Conservation (phyloP, 2,888 invertebrate genomes). For the Phortica magna region DNA sequence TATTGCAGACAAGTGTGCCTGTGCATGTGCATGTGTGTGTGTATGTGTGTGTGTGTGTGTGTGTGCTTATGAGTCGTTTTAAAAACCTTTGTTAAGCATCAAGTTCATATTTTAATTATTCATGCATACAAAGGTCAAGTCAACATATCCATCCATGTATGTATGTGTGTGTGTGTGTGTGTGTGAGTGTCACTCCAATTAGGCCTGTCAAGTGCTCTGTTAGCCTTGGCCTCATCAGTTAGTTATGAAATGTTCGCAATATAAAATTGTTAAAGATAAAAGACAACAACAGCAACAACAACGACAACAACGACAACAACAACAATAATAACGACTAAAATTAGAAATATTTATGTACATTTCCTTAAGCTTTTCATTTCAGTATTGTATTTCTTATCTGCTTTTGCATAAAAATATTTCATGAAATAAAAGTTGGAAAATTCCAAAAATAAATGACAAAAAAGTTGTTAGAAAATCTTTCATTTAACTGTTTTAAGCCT, state of each 20-base stretch:
- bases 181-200: constrained; percentile 9
- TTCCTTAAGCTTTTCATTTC: neutral
- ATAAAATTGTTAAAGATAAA: neutral
- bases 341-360: neutral
- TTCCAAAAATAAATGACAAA: neutral
- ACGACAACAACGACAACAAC: neutral
- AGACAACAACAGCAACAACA: neutral
- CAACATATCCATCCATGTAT: constrained; percentile 4
- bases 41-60: constrained; percentile 8
- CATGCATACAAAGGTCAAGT: constrained; percentile 55
- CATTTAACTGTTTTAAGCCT: neutral
- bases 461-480: neutral
- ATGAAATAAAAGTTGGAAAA: neutral
- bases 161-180: constrained; percentile 27
- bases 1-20: neutral
- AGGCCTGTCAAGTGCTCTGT: constrained; percentile 10
- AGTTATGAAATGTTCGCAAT: too few relatives aligned
- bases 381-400: too few relatives aligned
- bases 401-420: neutral
- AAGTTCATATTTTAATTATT: constrained; percentile 67
- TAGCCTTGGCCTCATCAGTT: too few relatives aligned
- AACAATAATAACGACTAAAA: constrained; percentile 4
- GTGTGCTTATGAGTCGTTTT: constrained; percentile 37
- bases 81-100: constrained; percentile 52
- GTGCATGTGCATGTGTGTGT: neutral